Conservation (phyloP, 2,113 vertebrate genomes). For the Microtus richardsoni region DNA sequence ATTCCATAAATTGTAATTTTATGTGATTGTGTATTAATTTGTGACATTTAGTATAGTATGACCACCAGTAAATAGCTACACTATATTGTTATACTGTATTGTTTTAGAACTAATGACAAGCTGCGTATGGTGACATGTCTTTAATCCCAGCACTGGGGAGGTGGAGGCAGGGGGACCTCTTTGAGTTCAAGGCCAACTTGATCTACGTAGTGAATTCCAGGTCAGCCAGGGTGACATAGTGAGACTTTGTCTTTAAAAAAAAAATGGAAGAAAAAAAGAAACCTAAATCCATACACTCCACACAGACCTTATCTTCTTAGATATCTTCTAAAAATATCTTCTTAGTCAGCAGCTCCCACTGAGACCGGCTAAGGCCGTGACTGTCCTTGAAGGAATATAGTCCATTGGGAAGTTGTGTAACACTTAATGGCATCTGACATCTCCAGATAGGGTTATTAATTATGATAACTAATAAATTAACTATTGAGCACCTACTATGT, state of each 20-base stretch:
- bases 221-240: neutral
- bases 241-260: neutral
- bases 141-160: neutral
- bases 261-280: neutral
- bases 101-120: neutral
- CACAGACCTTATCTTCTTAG: neutral
- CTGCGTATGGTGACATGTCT: neutral
- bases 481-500: neutral
- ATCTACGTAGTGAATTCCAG: neutral
- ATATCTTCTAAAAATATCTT: neutral
- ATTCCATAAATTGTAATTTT: neutral
- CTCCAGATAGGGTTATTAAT: neutral
- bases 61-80: neutral
- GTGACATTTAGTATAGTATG: neutral
- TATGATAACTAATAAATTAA: neutral
- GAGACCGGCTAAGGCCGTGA: neutral
- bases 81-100: neutral
- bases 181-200: neutral
- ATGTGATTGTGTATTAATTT: neutral
- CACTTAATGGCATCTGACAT: neutral
- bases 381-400: neutral
- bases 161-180: neutral
- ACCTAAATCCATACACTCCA: neutral
- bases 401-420: neutral
- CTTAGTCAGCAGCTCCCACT: neutral